Conservation (phyloP, 2,888 invertebrate species). For the Eumacrocentrus americanus region DNA sequence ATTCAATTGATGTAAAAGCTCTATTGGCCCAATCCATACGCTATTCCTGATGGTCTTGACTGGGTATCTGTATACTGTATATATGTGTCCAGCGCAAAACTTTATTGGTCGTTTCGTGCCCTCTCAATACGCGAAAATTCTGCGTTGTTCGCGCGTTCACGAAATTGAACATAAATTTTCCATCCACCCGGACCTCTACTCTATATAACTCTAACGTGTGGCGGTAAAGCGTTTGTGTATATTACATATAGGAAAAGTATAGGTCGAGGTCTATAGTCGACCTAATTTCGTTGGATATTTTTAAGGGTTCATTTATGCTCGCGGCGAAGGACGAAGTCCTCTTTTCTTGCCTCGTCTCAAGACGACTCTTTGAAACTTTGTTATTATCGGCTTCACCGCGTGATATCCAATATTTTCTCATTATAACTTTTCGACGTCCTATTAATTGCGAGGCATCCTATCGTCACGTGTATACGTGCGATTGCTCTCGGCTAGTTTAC, state of each 20-base stretch:
- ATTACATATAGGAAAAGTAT: background rate
- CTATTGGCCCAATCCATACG: slow-evolving; percentile 23
- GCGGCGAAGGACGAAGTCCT: too few relatives aligned
- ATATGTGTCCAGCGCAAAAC: too few relatives aligned
- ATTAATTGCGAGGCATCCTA: slow-evolving; percentile 24
- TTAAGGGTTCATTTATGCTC: background rate
- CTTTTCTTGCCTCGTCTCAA: background rate
- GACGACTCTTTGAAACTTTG: slow-evolving; percentile 10
- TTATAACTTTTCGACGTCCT: slow-evolving; percentile 29
- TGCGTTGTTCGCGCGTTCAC: slow-evolving; percentile 43
- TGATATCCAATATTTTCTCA: slow-evolving; percentile 31
- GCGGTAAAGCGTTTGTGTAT: background rate
- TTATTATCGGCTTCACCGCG: slow-evolving; percentile 18
- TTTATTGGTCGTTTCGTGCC: too few relatives aligned
- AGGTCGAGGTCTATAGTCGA: background rate
- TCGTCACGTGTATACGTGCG: slow-evolving; percentile 5
- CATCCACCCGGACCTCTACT: background rate
- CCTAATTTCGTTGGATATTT: background rate
- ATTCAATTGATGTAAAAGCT: slow-evolving; percentile 27
- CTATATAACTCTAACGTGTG: background rate
- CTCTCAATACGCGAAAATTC: slow-evolving; percentile 51
- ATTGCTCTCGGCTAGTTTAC: background rate
- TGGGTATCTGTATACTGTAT: too few relatives aligned
- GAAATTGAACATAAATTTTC: slow-evolving; percentile 53
- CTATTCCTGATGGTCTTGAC: too few relatives aligned